Base-by-base conservation (phyloP, 2,797 vertebrate genomes). In the Chromis chromis region DNA sequence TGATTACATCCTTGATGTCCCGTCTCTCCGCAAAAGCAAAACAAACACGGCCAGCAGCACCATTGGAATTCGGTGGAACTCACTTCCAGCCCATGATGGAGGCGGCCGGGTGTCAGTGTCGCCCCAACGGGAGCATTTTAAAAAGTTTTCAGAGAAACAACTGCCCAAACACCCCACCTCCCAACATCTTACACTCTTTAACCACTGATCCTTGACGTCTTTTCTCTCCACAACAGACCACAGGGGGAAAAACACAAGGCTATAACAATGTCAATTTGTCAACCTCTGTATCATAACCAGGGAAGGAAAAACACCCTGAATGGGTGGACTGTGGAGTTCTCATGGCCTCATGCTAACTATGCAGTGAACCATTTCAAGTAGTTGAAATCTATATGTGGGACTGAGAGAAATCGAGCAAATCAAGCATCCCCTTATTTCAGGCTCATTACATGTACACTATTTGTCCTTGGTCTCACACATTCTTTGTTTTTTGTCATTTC, bases 11-110 rank as follows among this genome's bases (percentile, higher is more conserved):
- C 76, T 62, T 13, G 16, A 74, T 85, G 84, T 78, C 57, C 68
- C 0, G 40, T 79, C 79, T 79, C 71, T 62, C 87, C 83, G 31
- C 84, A 85, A 79, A 92, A 94, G 71, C 76, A 84, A 92, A 92
- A 92, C 90, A 87, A 92, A 93, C 88, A 90, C 48, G 57, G 77
- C 73, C 82, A 81, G 79, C 68, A 77, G 76, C 54, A 81, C 83
- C 73, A 73, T 60, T 55, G 86, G 81, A 91, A 90, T 89, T 71
- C 86, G 74, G 77, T 50, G 82, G 83, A 87, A 72, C 78, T 69
- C 44, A 64, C 74, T 83, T 86, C 70, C 77, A 85, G 74, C 73
- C 84, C 84, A 58, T 22, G 77, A 61, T 40, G 71, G 77, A 82
- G 76, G 78, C 59, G 73, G 81, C 50, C 56, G 50, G 56, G 70